phyloP scores from a whole-genome alignment of 2,113 vertebrate genomes.

The Tetrao urogallus region DNA sequence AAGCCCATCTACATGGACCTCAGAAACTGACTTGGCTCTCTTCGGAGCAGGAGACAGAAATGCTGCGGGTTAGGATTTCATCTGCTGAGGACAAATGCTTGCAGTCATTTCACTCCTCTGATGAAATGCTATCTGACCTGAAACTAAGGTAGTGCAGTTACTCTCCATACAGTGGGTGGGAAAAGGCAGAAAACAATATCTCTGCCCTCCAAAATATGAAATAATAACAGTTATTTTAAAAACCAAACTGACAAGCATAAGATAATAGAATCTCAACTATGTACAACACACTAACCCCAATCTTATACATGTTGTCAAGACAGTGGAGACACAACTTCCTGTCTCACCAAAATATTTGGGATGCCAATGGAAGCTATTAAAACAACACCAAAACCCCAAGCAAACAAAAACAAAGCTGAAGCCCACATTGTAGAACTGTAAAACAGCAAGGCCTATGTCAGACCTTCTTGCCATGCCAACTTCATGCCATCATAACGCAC shows the following conservation, averaged over 20 bases:
- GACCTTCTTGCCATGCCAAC: not conserved
- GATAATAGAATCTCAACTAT: not conserved
- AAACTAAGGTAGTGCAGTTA: conserved; percentile 7
- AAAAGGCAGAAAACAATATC: not conserved
- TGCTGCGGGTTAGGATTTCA: conserved; percentile 6
- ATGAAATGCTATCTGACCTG: conserved; percentile 1
- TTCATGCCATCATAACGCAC: not conserved
- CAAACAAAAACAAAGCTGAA: not conserved
- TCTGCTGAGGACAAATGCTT: not conserved
- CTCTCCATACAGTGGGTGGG: not conserved
- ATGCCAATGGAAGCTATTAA: not conserved
- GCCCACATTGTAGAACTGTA: not conserved
- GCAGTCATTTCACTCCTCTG: not conserved
- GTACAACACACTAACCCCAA: not conserved
- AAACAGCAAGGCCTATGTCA: not conserved
- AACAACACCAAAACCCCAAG: not conserved
- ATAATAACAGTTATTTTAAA: not conserved
- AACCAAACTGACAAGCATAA: not conserved
- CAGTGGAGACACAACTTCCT: not conserved
- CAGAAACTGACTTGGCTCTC: conserved; percentile 11
- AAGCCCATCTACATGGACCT: conserved; percentile 8
- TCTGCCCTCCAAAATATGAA: not conserved
- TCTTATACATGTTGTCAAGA: not conserved
- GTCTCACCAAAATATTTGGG: not conserved
- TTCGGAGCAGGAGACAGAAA: conserved; percentile 21